phyloP scores from a whole-genome alignment of 1,140 invertebrate genomes.

The Monomorium pharaonis region DNA sequence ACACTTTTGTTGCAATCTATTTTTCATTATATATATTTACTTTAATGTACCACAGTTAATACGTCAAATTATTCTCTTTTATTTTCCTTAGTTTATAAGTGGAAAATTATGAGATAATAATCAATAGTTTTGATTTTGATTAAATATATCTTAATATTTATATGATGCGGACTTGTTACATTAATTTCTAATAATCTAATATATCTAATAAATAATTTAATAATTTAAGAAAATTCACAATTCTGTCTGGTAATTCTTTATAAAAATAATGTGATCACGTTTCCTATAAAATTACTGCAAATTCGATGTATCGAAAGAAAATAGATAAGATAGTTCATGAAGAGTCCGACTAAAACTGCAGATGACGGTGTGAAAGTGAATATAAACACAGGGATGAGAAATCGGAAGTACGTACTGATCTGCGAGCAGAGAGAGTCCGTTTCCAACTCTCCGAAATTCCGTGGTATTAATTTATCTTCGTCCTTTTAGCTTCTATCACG shows the following conservation, averaged over 20 bases:
- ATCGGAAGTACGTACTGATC: conserved; percentile 48
- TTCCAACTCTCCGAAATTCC: conserved; percentile 69
- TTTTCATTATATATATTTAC: background rate
- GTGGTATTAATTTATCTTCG: conserved; percentile 77
- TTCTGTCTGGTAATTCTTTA: background rate
- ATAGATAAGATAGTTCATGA: conserved; percentile 32
- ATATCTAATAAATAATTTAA: too few relatives aligned
- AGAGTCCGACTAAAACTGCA: conserved; percentile 21
- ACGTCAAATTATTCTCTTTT: background rate
- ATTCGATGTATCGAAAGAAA: conserved; percentile 45
- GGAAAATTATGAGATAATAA: background rate
- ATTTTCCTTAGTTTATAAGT: background rate
- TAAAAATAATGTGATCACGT: background rate
- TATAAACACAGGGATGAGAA: background rate
- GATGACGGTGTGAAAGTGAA: background rate
- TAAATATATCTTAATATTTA: background rate
- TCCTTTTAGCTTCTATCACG: conserved; percentile 64
- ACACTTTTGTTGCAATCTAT: background rate
- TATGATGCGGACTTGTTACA: background rate
- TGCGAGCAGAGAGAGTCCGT: conserved; percentile 39
- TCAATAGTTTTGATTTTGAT: background rate
- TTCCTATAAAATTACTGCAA: background rate
- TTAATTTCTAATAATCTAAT: conserved; percentile 10
- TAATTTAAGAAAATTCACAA: too few relatives aligned
- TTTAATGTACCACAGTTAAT: background rate